A percentile compares a stretch with the other conserved stretches of the same genome.
Evolutionary conservation across 1,140 invertebrate species (phyloP).

Genomic region (Drosophila saltans): DNA sequence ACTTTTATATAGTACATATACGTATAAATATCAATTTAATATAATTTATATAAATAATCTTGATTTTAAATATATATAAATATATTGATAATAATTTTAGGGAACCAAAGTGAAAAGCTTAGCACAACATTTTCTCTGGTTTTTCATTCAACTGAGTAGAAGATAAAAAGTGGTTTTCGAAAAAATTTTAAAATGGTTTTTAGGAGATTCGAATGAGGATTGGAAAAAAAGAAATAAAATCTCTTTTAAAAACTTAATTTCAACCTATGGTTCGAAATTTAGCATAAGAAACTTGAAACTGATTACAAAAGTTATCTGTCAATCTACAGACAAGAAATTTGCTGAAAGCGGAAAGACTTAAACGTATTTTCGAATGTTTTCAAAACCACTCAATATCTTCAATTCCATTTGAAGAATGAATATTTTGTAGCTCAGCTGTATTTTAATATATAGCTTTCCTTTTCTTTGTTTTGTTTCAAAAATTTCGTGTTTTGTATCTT

Average conservation of each 20-base stretch:
- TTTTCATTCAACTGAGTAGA: slow-evolving; percentile 18
- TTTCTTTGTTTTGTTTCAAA: slow-evolving; percentile 3
- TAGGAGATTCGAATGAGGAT: neutral
- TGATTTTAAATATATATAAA: slow-evolving; percentile 58
- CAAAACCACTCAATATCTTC: slow-evolving; percentile 7
- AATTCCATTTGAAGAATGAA: neutral
- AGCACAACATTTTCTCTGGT: slow-evolving; percentile 56
- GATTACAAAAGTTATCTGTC: no score
- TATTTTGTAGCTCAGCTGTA: slow-evolving; percentile 32
- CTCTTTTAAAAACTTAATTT: no score
- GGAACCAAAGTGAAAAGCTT: slow-evolving; percentile 69
- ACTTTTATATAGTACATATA: slow-evolving; percentile 70
- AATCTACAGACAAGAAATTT: no score
- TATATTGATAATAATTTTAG: slow-evolving; percentile 45
- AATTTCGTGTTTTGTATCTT: slow-evolving; percentile 27
- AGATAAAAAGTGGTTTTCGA: slow-evolving; percentile 11
- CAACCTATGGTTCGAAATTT: no score
- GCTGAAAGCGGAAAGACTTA: neutral
- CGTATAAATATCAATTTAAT: slow-evolving; percentile 60
- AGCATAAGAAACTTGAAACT: no score
- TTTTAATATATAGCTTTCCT: slow-evolving; percentile 15
- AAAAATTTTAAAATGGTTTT: neutral
- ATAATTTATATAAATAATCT: slow-evolving; percentile 63
- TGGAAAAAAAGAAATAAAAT: neutral
- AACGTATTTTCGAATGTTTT: slow-evolving; percentile 13